Conservation (phyloP, 2,888 invertebrate species). For the Diplazon laetatorius region DNA sequence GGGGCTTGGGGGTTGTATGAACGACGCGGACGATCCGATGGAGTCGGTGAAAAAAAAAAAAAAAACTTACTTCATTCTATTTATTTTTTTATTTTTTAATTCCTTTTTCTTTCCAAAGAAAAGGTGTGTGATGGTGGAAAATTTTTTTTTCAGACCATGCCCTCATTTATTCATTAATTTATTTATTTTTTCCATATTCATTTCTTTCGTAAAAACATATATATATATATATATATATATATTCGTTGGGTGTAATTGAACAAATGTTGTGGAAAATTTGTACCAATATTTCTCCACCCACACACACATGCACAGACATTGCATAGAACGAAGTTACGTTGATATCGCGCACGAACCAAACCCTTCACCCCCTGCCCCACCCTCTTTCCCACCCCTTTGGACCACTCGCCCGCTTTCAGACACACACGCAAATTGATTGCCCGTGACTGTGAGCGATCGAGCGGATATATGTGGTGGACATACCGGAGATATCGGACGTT, state of each 20-base stretch:
- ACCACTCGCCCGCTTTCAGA: not conserved
- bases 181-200: too few species aligned
- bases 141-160: too few species aligned
- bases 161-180: too few species aligned
- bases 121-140: too few species aligned
- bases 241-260: not conserved
- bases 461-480: constrained; percentile 39
- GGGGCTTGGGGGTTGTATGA: too few species aligned
- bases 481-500: constrained; percentile 51
- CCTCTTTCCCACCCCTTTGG: too few species aligned
- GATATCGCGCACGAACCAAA: not conserved
- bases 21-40: constrained; percentile 51
- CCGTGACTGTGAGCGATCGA: constrained; percentile 65
- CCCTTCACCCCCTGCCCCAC: too few species aligned
- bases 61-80: too few species aligned
- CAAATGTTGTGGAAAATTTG: not conserved
- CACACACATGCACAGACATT: too few species aligned
- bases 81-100: not conserved
- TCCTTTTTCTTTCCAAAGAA: too few species aligned
- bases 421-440: constrained; percentile 65
- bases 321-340: constrained; percentile 20
- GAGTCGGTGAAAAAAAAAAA: constrained; percentile 54
- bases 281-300: not conserved
- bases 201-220: too few species aligned
- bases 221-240: too few species aligned